Evolutionary conservation across 2,113 vertebrate species (phyloP), one percentile per base, ranked within the genome.

Genomic region (Gnathonemus longibarbis): DNA sequence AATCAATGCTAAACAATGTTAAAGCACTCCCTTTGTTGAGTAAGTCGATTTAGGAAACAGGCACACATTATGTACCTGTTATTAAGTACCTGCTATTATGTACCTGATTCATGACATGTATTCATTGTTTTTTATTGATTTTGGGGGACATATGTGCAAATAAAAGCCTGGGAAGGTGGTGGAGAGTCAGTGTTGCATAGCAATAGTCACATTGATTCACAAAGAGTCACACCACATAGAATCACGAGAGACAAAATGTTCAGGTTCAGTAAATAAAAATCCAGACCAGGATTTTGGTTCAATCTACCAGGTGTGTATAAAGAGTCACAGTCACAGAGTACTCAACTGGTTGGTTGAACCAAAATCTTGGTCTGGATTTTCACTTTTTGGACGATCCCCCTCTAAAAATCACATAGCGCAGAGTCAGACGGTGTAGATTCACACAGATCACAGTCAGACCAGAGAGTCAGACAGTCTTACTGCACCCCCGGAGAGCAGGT

Each of bases 91-190:
- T 48, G 42, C 9, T 42, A 84, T 84, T 84, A 46, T 48, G 21
- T 84, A 84, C 45, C 7, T 48, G 83, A n/a, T 48, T 48, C 21
- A 8, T 42, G 42, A 19, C 24, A 48, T 13, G 83, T 24, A 11
- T 84, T 84, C 45, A 84, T 27, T 46, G 80, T 42, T 84, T 84
- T 84, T 84, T 84, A 77, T 77, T 80, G 74, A 80, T 42, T 77
- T 80, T 42, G n/a, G 62, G 62, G 9, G n/a, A 70, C 9, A 17
- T 42, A 80, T 42, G 13, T 80, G 2, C 74, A 80, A 42, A 13
- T 8, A 80, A 2, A 5, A 66, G n/a, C 58, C 13, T 19, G 15
- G 15, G 74, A 42, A 80, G 5, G 11, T 42, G 74, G n/a, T 70
- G 10, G 10, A 70, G 27, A 42, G 35, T 42, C 17, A 19, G 35